Base-by-base conservation (phyloP, 2,888 invertebrate species). In the Drosophila tripunctata region DNA sequence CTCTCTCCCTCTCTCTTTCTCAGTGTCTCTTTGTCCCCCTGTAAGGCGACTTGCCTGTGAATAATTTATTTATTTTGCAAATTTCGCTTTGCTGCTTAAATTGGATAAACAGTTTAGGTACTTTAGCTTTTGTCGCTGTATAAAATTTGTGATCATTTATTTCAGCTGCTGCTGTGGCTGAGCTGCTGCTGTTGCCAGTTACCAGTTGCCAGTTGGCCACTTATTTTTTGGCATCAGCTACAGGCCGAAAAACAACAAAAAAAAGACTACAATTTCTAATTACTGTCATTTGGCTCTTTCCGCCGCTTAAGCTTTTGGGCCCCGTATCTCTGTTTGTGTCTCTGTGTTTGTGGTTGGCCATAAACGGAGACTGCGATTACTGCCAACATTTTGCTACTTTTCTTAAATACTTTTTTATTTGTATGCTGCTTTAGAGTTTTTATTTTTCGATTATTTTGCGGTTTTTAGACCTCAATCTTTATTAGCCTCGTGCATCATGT, bases 81-180 rank as follows among this genome's bases (percentile, higher is more conserved):
- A 60, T 68, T 55, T 56, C 30, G 36, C 51, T 33, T 48, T 33
- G 44, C 48, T 44, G 48, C 50, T 67, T 48, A 47, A 50, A 73
- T 67, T 57, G 73, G 77, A 58, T 76, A 74, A 74, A 67, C 72
- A 56, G 73, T 54, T 74, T 58, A 63, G 62, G 67, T 76, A 51
- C 71, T 75, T 70, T 67, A 48, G 40, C 73, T 71, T 62, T 58
- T 63, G 75, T 63, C 58, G 47, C 73, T 67, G 67, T 54, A 65
- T 67, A 67, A 54, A 85, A 78, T 80, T 83, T 84, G 78, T 87
- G 78, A 85, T 78, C 75, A 87, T 81, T 84, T 87, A 78, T 84
- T 81, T 78, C 67, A 66, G 74, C 66, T 70, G 64, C 70, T 70
- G 85, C 58, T 67, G 41, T 21, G 6, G 19, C 22, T 22, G 78